Percentiles rank a stretch among this genome's conserved stretches.
These are phyloP conservation scores for Eugnorisma glareosa DNA, from an alignment of 2,888 invertebrate species.

Conservation along the genomic window DNA sequence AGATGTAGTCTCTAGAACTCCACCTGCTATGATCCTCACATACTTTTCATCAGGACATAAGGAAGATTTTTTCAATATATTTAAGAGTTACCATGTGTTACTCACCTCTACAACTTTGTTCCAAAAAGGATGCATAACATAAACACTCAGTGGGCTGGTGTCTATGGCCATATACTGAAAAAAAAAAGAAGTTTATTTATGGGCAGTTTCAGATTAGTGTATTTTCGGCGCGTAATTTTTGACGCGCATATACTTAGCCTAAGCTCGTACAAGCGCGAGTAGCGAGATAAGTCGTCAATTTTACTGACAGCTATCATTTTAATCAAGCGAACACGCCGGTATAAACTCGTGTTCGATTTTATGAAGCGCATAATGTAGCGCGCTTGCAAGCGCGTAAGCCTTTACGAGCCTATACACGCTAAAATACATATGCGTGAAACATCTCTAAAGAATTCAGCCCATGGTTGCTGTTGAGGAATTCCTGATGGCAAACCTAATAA, in stretches of 20 bases:
- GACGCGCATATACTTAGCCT: not conserved
- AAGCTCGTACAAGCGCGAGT: not conserved
- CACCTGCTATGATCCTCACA: not conserved
- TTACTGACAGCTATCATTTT: not conserved
- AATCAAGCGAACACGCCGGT: too few species aligned
- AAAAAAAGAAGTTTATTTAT: conserved; percentile 66
- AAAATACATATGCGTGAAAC: not conserved
- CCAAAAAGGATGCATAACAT: conserved; percentile 99
- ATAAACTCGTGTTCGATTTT: not conserved
- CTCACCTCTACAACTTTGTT: conserved; percentile 98
- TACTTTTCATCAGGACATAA: not conserved
- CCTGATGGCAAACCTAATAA: not conserved
- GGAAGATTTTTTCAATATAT: not conserved
- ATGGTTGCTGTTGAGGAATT: not conserved
- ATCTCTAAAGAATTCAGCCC: not conserved
- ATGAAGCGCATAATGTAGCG: not conserved
- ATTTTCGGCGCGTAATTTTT: not conserved
- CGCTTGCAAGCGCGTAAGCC: not conserved
- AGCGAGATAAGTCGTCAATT: not conserved
- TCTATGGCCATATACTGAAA: conserved; percentile 99
- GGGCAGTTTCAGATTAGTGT: not conserved
- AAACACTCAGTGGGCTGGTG: conserved; percentile 98
- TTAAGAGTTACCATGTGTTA: conserved; percentile 38
- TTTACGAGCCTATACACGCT: not conserved
- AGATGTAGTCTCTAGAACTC: not conserved